Evolutionary conservation across 2,797 vertebrate species (phyloP), one percentile per base, ranked within the genome.

Genomic region (Pantherophis vulpinus): DNA sequence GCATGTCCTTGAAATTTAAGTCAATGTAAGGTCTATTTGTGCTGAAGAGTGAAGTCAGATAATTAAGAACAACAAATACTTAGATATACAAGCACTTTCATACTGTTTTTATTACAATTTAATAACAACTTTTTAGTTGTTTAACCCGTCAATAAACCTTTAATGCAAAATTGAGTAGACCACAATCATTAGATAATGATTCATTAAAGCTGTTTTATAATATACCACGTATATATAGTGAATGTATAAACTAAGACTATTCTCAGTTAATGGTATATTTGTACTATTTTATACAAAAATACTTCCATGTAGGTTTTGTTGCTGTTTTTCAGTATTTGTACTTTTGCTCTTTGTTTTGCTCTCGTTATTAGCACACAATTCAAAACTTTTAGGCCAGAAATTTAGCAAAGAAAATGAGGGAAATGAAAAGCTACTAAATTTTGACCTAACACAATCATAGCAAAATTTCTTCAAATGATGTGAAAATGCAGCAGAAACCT

Each of bases 21-120:
- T 97, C 95, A 96, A 96, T 97, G 95, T 96, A 97, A 97, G 95
- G 96, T 97, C 96, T 96, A 95, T 95, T 97, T 97, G 96, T 96
- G 95, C 95, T 96, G 95, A 97, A 96, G 95, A 96, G 91, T 94
- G 94, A 96, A 96, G 90, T 87, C 92, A 96, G 91, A 92, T 89
- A 59, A 91, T 18, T 58, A 25, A 88, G 88, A 92, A 91, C n/a
- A 37, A 59, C 86, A 93, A 93, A 89, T 95, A 93, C 94, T 96
- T 95, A 93, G 94, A 94, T 59, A 91, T 79, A 10, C 74, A 91
- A 95, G 95, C 59, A 89, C 18, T 87, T 93, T 93, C 54, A 51
- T 91, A 58, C 8, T 47, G 58, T 93, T 93, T 93, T 91, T 96
- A 23, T 94, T 94, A 95, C 87, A 90, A 6, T 93, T 95, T 89